A percentile compares a stretch with the other conserved stretches of the same genome.
phyloP scores from a whole-genome alignment of 2,113 vertebrate genomes.

The Dasyprocta punctata region DNA sequence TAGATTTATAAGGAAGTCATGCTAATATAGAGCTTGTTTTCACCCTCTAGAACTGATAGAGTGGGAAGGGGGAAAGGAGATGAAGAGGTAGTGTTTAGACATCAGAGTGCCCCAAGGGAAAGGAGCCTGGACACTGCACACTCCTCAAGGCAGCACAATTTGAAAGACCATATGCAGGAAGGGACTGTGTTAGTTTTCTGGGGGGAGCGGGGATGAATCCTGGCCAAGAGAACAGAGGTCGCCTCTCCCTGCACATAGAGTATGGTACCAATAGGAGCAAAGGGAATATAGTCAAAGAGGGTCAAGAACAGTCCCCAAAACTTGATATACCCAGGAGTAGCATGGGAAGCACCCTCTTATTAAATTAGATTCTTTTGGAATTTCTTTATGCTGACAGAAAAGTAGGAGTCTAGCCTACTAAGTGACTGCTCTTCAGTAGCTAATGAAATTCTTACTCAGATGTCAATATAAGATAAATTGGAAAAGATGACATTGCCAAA shows the following conservation, averaged over 20 bases:
- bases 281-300: neutral
- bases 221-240: neutral
- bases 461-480: neutral
- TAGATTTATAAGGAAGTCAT: neutral
- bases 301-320: neutral
- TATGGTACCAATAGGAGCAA: neutral
- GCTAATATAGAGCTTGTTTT: neutral
- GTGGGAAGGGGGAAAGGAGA: neutral
- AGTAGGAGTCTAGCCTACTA: neutral
- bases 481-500: neutral
- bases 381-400: neutral
- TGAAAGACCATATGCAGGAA: neutral
- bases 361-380: neutral
- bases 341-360: neutral
- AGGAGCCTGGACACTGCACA: neutral
- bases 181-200: neutral
- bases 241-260: fast-evolving
- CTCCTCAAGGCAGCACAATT: neutral
- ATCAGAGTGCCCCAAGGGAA: neutral
- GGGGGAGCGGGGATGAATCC: neutral
- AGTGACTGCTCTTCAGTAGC: neutral
- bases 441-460: neutral
- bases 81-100: neutral
- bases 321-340: neutral
- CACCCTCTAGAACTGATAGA: neutral